A percentile compares a stretch with the other conserved stretches of the same genome.
These are phyloP conservation scores for Drosophila eugracilis DNA, from an alignment of 1,140 invertebrate genomes.

Conservation along the genomic window DNA sequence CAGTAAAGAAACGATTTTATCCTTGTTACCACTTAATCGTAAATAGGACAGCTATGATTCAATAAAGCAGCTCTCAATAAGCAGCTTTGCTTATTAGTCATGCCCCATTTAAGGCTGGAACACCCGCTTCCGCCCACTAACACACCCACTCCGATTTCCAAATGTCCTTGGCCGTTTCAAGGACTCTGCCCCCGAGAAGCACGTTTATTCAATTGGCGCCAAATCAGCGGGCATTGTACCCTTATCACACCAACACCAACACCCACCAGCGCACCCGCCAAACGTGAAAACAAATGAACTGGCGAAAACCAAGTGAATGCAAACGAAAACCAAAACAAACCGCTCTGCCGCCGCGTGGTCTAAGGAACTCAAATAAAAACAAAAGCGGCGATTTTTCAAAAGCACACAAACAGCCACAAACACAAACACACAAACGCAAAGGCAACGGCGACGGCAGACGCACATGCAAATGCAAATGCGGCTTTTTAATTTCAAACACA, in stretches of 20 bases:
- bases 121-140: slow-evolving; percentile 16
- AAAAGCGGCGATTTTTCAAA: slow-evolving; percentile 40
- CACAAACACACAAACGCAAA: slow-evolving; percentile 50
- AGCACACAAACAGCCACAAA: slow-evolving; percentile 16
- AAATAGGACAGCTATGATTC: neutral
- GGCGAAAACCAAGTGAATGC: slow-evolving; percentile 42
- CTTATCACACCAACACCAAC: slow-evolving; percentile 43
- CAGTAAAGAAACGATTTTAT: neutral
- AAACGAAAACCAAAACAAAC: slow-evolving; percentile 62
- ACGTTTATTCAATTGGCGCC: slow-evolving; percentile 51
- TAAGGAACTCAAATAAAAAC: slow-evolving; percentile 24
- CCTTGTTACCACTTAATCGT: neutral
- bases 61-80: neutral
- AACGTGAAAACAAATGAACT: slow-evolving; percentile 46
- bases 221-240: slow-evolving; percentile 59
- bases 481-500: slow-evolving; percentile 70
- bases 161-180: slow-evolving; percentile 40
- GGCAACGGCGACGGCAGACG: too few relatives aligned
- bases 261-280: neutral
- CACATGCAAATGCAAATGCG: slow-evolving; percentile 63
- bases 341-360: slow-evolving; percentile 30
- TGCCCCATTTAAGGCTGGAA: slow-evolving; percentile 17
- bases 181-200: slow-evolving; percentile 16
- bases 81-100: slow-evolving; percentile 24
- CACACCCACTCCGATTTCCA: slow-evolving; percentile 2